These are phyloP conservation scores for Tenebrosternarchus preto DNA, from an alignment of 2,113 vertebrate genomes.

Conservation along the genomic window DNA sequence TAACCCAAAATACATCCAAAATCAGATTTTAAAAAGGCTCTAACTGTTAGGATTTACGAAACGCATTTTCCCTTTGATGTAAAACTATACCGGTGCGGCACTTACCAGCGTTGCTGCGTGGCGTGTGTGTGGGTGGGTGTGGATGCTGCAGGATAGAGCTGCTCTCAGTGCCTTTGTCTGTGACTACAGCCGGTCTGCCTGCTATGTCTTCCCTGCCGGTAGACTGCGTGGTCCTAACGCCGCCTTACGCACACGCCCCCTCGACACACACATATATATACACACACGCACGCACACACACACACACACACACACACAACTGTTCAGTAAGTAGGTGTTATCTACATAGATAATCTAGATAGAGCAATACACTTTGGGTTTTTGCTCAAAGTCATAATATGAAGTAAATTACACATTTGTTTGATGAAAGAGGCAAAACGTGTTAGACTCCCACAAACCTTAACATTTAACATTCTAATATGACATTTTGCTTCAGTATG, in stretches of 20 bases:
- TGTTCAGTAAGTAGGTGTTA: no score
- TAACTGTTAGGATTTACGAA: not conserved
- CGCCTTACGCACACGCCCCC: conserved; percentile 59
- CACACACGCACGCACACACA: conserved; percentile 56
- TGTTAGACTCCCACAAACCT: no score
- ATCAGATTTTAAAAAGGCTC: no score
- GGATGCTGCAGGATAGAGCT: conserved; percentile 73
- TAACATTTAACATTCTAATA: no score
- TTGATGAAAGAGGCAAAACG: no score
- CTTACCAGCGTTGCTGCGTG: conserved; percentile 32
- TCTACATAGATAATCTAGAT: no score
- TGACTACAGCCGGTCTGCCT: conserved; percentile 60
- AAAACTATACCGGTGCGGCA: not conserved
- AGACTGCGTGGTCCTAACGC: conserved; percentile 75
- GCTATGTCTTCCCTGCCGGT: conserved; percentile 54
- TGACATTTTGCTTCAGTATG: no score
- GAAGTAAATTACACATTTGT: no score
- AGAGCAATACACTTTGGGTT: no score
- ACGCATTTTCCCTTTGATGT: not conserved
- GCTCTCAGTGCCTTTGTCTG: conserved; percentile 63
- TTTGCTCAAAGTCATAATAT: no score
- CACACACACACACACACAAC: conserved; percentile 42
- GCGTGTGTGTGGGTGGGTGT: conserved; percentile 60
- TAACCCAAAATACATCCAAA: no score
- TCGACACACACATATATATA: no score